Conservation (phyloP, 2,797 vertebrate species). For the Onychomys arenicola region DNA sequence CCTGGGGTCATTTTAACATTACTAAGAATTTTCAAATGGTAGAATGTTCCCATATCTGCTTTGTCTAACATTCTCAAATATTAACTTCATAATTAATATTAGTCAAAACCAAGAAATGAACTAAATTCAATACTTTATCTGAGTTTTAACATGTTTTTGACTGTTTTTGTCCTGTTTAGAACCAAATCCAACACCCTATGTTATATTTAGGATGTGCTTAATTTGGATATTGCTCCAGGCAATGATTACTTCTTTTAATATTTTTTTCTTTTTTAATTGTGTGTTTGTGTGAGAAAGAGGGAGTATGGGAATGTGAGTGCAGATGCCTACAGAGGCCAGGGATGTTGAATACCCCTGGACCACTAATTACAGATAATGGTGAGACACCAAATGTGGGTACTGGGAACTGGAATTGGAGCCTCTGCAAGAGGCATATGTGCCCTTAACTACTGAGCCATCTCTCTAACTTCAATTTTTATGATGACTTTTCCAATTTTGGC, state of each 20-base stretch:
- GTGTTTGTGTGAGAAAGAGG: not conserved
- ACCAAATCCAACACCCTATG: not conserved
- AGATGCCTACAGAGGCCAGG: not conserved
- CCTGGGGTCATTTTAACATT: slow-evolving; percentile 25
- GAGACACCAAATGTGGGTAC: not conserved
- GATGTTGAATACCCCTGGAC: not conserved
- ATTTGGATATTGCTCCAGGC: slow-evolving; percentile 34
- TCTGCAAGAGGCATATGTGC: not conserved
- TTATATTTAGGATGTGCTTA: slow-evolving; percentile 21
- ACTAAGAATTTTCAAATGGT: not conserved
- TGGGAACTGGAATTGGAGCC: not conserved
- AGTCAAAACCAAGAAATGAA: slow-evolving; percentile 22
- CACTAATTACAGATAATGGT: not conserved
- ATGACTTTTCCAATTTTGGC: not conserved
- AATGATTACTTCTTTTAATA: not conserved
- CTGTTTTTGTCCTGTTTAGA: not conserved
- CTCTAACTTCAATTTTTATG: not conserved
- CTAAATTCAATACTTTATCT: not conserved
- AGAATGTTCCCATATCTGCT: not conserved
- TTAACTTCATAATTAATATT: not conserved
- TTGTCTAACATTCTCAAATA: not conserved
- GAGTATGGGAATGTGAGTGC: not conserved
- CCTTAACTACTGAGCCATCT: not conserved
- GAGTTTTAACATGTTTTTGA: not conserved
- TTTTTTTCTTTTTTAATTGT: not conserved